phyloP scores from a whole-genome alignment of 1,140 invertebrate genomes.

The Lasioglossum albipes region DNA sequence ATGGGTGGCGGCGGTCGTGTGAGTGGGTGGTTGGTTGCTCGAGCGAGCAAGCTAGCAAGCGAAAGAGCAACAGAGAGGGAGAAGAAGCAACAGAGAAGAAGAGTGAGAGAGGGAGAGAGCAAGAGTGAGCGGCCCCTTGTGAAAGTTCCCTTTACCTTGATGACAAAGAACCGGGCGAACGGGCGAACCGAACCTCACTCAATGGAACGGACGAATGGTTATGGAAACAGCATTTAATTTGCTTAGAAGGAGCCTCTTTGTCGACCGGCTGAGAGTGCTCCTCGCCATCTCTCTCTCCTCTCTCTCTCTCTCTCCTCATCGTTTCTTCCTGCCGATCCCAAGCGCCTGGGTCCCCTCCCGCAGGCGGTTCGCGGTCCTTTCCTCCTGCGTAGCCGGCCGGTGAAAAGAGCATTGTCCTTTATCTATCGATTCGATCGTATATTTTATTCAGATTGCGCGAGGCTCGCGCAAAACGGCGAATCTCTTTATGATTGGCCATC shows the following conservation, averaged over 20 bases:
- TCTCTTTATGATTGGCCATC: slow-evolving; percentile 78
- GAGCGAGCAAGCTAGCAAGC: slow-evolving; percentile 52
- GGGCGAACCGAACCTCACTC: slow-evolving; percentile 76
- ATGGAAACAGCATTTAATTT: slow-evolving; percentile 81
- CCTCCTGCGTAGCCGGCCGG: slow-evolving; percentile 56
- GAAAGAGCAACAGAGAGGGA: neutral
- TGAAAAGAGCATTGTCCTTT: slow-evolving; percentile 80
- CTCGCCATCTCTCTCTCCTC: slow-evolving; percentile 47
- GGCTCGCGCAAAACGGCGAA: slow-evolving; percentile 68
- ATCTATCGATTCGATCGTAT: slow-evolving; percentile 80
- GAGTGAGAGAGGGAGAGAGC: too few species aligned
- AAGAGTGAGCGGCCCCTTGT: slow-evolving; percentile 66
- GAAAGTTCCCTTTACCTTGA: slow-evolving; percentile 79
- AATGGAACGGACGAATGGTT: slow-evolving; percentile 81
- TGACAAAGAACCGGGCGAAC: slow-evolving; percentile 76
- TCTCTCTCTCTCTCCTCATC: slow-evolving; percentile 46
- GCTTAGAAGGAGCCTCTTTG: slow-evolving; percentile 80
- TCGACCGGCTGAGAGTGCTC: slow-evolving; percentile 69
- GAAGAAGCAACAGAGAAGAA: neutral
- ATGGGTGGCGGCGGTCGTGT: slow-evolving; percentile 40
- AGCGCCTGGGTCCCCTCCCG: neutral
- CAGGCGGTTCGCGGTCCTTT: slow-evolving; percentile 37
- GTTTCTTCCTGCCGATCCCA: slow-evolving; percentile 35
- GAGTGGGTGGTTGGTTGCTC: slow-evolving; percentile 28
- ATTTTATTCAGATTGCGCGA: slow-evolving; percentile 79